A percentile compares a stretch with the other conserved stretches of the same genome.
Evolutionary conservation across 2,113 vertebrate genomes (phyloP).

Genomic region (Malurus melanocephalus): DNA sequence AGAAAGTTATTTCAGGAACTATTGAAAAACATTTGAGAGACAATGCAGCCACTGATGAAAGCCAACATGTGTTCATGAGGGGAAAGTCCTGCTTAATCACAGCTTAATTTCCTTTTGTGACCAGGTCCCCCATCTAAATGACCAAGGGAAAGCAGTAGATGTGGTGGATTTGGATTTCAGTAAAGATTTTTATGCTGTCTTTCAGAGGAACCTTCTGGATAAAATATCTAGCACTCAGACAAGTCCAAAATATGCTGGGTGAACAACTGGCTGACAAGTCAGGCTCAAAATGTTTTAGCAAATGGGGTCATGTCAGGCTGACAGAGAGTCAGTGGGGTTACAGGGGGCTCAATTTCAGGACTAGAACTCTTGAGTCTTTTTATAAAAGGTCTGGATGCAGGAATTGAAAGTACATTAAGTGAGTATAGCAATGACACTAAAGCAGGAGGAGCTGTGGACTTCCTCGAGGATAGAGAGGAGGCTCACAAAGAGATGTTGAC

Average conservation of each 20-base stretch:
- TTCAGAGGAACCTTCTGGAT: background rate
- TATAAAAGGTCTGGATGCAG: background rate
- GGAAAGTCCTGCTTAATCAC: background rate
- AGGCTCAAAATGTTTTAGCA: background rate
- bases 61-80: background rate
- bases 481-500: background rate
- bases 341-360: background rate
- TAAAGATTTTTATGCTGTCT: background rate
- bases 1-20: background rate
- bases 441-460: background rate
- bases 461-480: background rate
- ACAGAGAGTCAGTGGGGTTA: background rate
- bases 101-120: background rate
- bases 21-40: background rate
- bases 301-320: background rate
- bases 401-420: background rate
- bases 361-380: background rate
- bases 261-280: background rate
- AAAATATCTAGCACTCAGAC: background rate
- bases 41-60: background rate
- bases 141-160: background rate
- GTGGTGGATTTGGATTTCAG: background rate
- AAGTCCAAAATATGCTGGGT: background rate
- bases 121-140: fast-evolving
- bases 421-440: background rate